Conservation (phyloP, 2,888 invertebrate species). For the Cancer borealis region DNA sequence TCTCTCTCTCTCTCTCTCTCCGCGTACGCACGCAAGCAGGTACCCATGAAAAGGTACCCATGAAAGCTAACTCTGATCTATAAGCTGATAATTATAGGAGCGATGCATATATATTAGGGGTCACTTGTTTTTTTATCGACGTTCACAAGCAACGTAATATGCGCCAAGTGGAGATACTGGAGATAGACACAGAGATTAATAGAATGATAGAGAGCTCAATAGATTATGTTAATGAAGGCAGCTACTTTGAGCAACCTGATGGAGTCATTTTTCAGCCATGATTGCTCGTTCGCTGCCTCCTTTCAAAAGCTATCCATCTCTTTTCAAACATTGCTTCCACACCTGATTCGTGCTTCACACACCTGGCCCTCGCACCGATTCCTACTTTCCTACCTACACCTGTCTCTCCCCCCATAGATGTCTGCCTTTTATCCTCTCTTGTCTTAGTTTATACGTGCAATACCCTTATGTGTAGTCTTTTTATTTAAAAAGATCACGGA, state of each 20-base stretch:
- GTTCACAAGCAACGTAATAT: conserved; percentile 34
- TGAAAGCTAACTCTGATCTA: conserved; percentile 28
- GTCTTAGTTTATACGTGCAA: not conserved
- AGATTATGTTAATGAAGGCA: conserved; percentile 40
- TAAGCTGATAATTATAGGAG: conserved; percentile 17
- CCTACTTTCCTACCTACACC: not conserved
- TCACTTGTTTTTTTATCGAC: conserved; percentile 17
- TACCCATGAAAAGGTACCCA: not conserved
- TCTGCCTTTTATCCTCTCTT: no score
- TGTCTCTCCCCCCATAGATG: not conserved
- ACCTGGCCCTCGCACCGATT: no score
- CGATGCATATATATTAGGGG: conserved; percentile 22
- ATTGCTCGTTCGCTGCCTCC: conserved; percentile 31
- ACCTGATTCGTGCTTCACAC: not conserved
- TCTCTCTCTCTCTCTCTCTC: no score
- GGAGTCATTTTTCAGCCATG: conserved; percentile 10
- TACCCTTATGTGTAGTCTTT: not conserved
- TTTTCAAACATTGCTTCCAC: not conserved
- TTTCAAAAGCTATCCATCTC: not conserved
- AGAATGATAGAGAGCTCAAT: conserved; percentile 37
- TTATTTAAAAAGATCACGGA: not conserved
- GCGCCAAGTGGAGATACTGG: conserved; percentile 22
- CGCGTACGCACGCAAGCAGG: not conserved
- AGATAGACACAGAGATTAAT: conserved; percentile 29
- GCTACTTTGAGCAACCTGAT: conserved; percentile 40